Percentiles rank a stretch among this genome's conserved stretches.
phyloP scores from a whole-genome alignment of 2,888 invertebrate species.

The Cosmorhoe ocellata region DNA sequence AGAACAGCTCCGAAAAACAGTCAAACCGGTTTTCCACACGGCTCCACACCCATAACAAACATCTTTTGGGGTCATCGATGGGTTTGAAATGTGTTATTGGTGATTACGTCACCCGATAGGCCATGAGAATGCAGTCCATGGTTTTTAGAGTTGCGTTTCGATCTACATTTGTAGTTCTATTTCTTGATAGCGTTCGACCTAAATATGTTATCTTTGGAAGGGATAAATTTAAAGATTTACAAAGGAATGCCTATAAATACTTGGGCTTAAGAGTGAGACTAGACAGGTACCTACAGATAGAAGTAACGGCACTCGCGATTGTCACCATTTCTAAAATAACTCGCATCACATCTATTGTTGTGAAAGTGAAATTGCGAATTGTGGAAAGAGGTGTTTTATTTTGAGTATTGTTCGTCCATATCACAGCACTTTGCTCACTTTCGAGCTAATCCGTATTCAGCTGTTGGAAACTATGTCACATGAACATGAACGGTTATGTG shows the following conservation, averaged over 20 bases:
- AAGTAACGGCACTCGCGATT: too few species aligned
- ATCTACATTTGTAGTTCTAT: constrained; percentile 1
- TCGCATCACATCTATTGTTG: constrained; percentile 39
- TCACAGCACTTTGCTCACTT: constrained; percentile 28
- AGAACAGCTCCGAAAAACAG: constrained; percentile 34
- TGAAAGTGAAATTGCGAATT: constrained; percentile 47
- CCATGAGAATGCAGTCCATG: constrained; percentile 15
- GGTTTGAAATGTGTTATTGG: constrained; percentile 22
- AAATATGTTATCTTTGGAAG: too few species aligned
- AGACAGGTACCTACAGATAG: too few species aligned
- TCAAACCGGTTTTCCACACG: constrained; percentile 38
- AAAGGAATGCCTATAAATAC: too few species aligned
- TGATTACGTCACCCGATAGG: constrained; percentile 21
- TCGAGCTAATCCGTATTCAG: constrained; percentile 24
- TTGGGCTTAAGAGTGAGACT: too few species aligned
- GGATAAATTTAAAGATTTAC: too few species aligned
- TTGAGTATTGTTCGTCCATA: constrained; percentile 33
- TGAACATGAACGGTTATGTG: neutral
- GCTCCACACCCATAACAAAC: constrained; percentile 29
- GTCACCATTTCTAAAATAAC: constrained; percentile 27
- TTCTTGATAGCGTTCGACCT: too few species aligned
- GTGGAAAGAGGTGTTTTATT: constrained; percentile 35
- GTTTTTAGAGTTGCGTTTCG: neutral
- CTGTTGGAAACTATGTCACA: constrained; percentile 14
- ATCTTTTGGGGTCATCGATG: constrained; percentile 29